Base-by-base conservation (phyloP, 1,140 invertebrate genomes). In the Matsumurasca onukii region DNA sequence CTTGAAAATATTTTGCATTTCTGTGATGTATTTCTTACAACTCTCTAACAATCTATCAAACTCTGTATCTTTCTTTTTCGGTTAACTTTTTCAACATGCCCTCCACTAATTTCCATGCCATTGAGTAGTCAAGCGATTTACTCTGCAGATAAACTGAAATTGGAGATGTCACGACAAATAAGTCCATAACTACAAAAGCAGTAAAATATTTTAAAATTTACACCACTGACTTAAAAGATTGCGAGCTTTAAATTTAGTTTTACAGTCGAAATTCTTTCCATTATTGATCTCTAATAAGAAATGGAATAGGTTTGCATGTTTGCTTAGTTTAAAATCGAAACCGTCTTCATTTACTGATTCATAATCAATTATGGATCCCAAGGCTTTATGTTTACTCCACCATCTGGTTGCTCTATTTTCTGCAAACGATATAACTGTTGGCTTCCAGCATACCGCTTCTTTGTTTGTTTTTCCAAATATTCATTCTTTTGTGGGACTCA, bases 381-480 rank as follows among this genome's bases (percentile, higher is more conserved):
- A 55, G 45, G 52, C 69, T 29, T 70, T 70, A 51, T 68, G 66
- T 68, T 70, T 70, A 48, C 69, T 70, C 69, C 66, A 70, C 69
- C 69, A 70, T 31, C 66, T 13, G 17, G 69, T 70, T 2, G 69
- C 69, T 34, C 52, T 68, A 70, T 70, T 61, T 70, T 68, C 39
- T 70, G 69, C 22, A 70, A 48, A 34, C 49, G 67, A 25, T 67
- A 70, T 27, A 70, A 31, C 45, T 64, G 67, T 30, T 67, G 45
- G 29, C 55, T 49, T 25, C 15, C 45, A 25, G 20, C 15, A 57
- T 67, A 65, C 31, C 20, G 48, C 49, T 70, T 48, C 31, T 34
- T 45, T 62, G 3, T 66, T 71, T 66, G 65, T 69, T 62, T 59
- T 69, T 57, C 70, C 70, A 71, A 17, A 69, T 55, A 30, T 29